Evolutionary conservation across 2,888 invertebrate genomes (phyloP).

Genomic region (Actias luna): DNA sequence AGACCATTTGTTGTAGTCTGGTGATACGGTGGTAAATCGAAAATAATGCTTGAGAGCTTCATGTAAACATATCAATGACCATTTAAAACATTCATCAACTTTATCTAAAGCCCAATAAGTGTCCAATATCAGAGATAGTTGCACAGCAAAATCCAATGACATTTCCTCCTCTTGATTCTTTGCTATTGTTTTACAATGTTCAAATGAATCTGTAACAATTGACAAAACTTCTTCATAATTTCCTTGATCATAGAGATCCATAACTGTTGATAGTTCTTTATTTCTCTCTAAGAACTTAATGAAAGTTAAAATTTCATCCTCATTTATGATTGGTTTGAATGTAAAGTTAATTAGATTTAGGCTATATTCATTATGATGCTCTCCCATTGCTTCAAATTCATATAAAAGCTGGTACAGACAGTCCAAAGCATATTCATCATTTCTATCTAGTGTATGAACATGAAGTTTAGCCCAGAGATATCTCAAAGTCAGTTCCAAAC

Average conservation of each 20-base stretch:
- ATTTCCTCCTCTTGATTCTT: slow-evolving; percentile 69
- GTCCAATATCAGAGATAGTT: slow-evolving; percentile 84
- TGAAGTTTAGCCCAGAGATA: slow-evolving; percentile 73
- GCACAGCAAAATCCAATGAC: slow-evolving; percentile 80
- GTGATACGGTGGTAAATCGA: slow-evolving; percentile 62
- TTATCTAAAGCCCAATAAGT: slow-evolving; percentile 84
- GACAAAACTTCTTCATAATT: slow-evolving; percentile 85
- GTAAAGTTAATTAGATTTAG: slow-evolving; percentile 64
- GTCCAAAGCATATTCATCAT: slow-evolving; percentile 67
- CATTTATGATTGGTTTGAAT: slow-evolving; percentile 62
- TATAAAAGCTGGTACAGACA: slow-evolving; percentile 65
- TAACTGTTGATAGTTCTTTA: slow-evolving; percentile 83
- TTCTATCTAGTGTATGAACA: slow-evolving; percentile 63
- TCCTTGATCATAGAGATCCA: slow-evolving; percentile 84
- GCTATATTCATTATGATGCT: slow-evolving; percentile 54
- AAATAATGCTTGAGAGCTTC: slow-evolving; percentile 87
- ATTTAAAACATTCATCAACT: slow-evolving; percentile 85
- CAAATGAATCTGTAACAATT: slow-evolving; percentile 86
- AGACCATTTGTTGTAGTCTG: slow-evolving; percentile 74
- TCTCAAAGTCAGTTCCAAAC: slow-evolving; percentile 61
- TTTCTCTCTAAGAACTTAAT: slow-evolving; percentile 74
- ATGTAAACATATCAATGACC: slow-evolving; percentile 89
- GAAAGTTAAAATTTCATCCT: slow-evolving; percentile 55
- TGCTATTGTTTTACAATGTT: slow-evolving; percentile 72
- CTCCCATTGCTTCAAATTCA: slow-evolving; percentile 73